phyloP scores from a whole-genome alignment of 2,797 vertebrate species.

The Scolopax rusticola region DNA sequence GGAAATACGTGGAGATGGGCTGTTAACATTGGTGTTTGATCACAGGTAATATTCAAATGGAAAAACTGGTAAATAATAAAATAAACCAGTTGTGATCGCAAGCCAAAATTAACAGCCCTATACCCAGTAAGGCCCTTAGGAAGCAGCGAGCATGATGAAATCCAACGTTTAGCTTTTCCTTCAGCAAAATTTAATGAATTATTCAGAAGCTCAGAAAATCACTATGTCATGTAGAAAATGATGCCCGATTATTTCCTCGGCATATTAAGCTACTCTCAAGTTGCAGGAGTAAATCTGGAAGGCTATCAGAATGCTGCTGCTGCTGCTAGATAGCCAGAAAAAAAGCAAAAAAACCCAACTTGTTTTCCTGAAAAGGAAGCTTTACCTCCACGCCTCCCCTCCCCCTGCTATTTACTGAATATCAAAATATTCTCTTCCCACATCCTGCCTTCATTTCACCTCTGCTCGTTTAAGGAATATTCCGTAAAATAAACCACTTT shows the following conservation, averaged over 20 bases:
- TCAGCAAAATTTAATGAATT: not conserved
- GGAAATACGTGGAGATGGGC: not conserved
- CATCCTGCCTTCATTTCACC: not conserved
- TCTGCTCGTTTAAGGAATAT: conserved; percentile 6
- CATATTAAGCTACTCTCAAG: not conserved
- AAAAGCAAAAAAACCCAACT: not conserved
- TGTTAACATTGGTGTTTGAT: not conserved
- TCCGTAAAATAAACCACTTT: conserved; percentile 42
- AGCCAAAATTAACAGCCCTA: not conserved
- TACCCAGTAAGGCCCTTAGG: not conserved
- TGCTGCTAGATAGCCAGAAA: not conserved
- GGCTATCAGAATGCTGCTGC: not conserved
- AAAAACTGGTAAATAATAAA: not conserved
- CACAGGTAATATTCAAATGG: not conserved
- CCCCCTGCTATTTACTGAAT: not conserved
- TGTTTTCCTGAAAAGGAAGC: not conserved
- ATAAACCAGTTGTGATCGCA: not conserved
- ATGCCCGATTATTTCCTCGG: not conserved
- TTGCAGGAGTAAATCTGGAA: not conserved
- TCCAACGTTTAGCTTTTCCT: not conserved
- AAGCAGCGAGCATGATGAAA: not conserved
- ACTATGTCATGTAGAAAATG: not conserved
- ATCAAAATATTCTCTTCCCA: not conserved
- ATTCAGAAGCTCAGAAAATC: not conserved
- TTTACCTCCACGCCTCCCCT: not conserved